Conservation (phyloP, 2,113 vertebrate species). For the Oxygymnocypris stewartii region DNA sequence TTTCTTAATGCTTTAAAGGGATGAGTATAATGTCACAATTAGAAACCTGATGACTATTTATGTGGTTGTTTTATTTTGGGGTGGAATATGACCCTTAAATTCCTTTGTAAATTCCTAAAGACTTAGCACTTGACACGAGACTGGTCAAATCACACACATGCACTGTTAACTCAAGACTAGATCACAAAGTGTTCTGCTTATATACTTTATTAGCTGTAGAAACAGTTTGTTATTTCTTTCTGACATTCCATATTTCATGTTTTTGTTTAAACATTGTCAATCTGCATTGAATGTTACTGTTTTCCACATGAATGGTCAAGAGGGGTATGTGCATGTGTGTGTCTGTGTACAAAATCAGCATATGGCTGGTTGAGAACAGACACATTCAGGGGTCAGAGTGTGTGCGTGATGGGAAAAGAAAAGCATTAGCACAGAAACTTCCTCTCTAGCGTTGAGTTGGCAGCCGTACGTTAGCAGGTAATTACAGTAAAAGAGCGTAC, state of each 20-base stretch:
- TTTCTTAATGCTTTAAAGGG: not conserved
- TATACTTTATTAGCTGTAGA: constrained; percentile 36
- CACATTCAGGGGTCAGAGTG: constrained; percentile 38
- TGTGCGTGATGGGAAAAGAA: constrained; percentile 34
- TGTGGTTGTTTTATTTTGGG: not conserved
- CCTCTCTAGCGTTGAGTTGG: constrained; percentile 36
- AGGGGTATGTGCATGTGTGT: constrained; percentile 26
- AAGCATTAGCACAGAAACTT: constrained; percentile 72
- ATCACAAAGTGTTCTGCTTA: constrained; percentile 3
- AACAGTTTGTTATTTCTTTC: constrained; percentile 50
- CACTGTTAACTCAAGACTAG: not conserved
- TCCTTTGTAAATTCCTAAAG: not conserved
- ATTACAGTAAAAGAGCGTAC: constrained; percentile 63
- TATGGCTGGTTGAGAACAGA: constrained; percentile 25
- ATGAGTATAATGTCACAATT: not conserved
- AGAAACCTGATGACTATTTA: not conserved
- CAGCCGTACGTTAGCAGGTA: constrained; percentile 55
- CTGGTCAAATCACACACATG: constrained; percentile 14
- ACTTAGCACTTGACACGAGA: constrained; percentile 3
- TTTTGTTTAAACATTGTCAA: constrained; percentile 52
- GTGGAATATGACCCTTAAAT: not conserved
- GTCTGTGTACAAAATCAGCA: constrained; percentile 34
- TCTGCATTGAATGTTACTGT: constrained; percentile 54
- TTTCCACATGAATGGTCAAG: constrained; percentile 28
- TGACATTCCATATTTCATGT: constrained; percentile 55